Conservation (phyloP, 2,113 vertebrate genomes). For the Delphinapterus leucas region DNA sequence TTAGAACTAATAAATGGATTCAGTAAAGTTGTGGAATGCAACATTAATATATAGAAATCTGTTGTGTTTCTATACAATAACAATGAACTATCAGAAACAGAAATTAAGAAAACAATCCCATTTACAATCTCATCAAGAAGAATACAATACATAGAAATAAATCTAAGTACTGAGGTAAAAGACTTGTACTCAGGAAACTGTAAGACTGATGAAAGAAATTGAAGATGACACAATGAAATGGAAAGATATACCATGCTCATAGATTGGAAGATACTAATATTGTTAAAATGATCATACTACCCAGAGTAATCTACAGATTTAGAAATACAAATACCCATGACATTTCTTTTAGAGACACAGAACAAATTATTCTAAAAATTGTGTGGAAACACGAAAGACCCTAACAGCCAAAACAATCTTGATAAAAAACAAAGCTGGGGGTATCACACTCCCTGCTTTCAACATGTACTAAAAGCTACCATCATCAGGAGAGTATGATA, state of each 20-base stretch:
- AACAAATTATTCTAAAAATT: not conserved
- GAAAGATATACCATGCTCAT: not conserved
- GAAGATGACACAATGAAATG: not conserved
- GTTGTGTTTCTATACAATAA: not conserved
- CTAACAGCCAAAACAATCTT: not conserved
- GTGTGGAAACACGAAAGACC: not conserved
- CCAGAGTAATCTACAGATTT: not conserved
- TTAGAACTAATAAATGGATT: not conserved
- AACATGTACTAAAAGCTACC: not conserved
- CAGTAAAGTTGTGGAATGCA: not conserved
- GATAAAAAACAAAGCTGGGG: not conserved
- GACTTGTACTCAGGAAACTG: not conserved
- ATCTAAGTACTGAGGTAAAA: not conserved
- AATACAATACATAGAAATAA: not conserved
- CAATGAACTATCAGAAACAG: not conserved
- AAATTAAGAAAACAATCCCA: not conserved
- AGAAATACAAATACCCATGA: not conserved
- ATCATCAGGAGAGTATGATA: not conserved
- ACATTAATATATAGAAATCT: not conserved
- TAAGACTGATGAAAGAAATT: not conserved
- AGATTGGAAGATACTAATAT: not conserved
- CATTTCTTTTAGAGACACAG: not conserved
- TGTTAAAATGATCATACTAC: not conserved
- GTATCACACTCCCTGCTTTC: not conserved
- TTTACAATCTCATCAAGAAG: not conserved